Evolutionary conservation across 2,113 vertebrate genomes (phyloP).

Genomic region (Sminthopsis crassicaudata): DNA sequence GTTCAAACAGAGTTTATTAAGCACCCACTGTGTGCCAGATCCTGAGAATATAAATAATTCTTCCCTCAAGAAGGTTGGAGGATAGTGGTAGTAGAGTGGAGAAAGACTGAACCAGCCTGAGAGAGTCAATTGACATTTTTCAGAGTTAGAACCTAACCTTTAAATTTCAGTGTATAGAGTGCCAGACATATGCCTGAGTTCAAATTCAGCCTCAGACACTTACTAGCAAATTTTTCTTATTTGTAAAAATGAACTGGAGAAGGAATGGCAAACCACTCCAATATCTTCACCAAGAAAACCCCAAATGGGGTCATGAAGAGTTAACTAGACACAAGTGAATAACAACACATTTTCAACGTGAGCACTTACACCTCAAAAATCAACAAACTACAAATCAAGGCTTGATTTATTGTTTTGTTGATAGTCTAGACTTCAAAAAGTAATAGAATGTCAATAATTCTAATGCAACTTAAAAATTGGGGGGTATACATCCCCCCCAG

Average conservation of each 20-base stretch:
- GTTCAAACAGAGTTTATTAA: neutral
- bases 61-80: neutral
- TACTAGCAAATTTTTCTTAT: neutral
- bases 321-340: neutral
- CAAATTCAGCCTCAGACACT: neutral
- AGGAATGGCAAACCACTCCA: neutral
- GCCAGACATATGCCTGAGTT: neutral
- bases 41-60: neutral
- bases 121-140: neutral
- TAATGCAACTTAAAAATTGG: neutral
- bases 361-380: neutral
- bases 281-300: neutral
- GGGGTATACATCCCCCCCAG: neutral
- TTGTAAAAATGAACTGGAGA: neutral
- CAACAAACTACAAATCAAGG: neutral
- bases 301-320: neutral
- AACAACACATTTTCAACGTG: neutral
- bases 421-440: neutral
- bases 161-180: neutral
- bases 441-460: neutral
- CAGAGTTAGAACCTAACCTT: too few species aligned
- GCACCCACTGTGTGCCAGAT: neutral
- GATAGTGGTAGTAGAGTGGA: neutral
- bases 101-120: neutral
- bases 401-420: neutral